Evolutionary conservation across 2,888 invertebrate genomes (phyloP), one percentile per base, ranked within the genome.

Genomic region (Linnaemya vulpina): DNA sequence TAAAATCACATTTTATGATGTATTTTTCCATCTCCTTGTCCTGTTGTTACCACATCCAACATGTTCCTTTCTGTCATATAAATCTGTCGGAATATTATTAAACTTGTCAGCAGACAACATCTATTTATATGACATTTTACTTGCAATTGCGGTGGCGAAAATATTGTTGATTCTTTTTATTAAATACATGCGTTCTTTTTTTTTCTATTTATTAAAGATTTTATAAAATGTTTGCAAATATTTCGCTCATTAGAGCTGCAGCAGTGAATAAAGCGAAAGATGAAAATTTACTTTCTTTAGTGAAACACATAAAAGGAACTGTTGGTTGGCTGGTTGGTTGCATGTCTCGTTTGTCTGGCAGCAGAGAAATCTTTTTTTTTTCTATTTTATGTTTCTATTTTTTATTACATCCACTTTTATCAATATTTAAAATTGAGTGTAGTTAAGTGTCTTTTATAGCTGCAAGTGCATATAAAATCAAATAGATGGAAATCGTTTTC

Each of bases 81-180:
- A 43, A 53, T 70, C 35, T 70, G 35, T 38, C 35, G 40, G 51
- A 62, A 73, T 73, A 58, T 79, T 65, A 73, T 55, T 60, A 58
- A 67, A 65, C 58, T 80, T 67, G 73, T 80, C 58, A 80, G 40
- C 38, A 80, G 80, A 67, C 73, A 65, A 80, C 55, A 73, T 79
- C 58, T 73, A n/a, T 65, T 60, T 77, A 13, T n/a, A n/a, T 35
- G 35, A 46, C 20, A 51, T 53, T 17, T 22, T 51, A 10, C 11
- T 38, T 65, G 15, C 49, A 15, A 9, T 17, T 9, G 17, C 20
- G 1, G 17, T 51, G 0, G 63, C 1, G 51, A 68, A 63, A 22
- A 17, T 10, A 22, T 55, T 9, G 5, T 40, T 20, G 1, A 17
- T 35, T 15, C 13, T n/a, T 78, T 15, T 38, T 58, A 49, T 46